These are phyloP conservation scores for Diuraphis noxia DNA, from an alignment of 1,140 invertebrate species.

Conservation along the genomic window DNA sequence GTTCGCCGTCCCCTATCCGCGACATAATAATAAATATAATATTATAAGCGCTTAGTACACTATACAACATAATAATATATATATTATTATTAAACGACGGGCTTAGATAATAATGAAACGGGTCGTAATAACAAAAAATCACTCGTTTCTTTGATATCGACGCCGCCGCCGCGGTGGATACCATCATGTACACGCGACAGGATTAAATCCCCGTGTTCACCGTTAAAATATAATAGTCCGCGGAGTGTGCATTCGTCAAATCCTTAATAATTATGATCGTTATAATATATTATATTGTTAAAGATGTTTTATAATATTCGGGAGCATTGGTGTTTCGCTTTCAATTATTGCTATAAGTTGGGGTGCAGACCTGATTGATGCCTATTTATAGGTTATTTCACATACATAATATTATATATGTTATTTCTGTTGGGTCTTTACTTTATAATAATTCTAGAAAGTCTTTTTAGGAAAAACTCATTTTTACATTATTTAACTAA, in stretches of 20 bases:
- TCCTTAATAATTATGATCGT: background rate
- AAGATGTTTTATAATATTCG: background rate
- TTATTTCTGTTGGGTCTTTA: too few relatives aligned
- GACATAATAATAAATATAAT: slow-evolving; percentile 9
- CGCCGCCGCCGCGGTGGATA: background rate
- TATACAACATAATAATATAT: background rate
- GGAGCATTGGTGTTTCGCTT: background rate
- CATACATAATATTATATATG: too few relatives aligned
- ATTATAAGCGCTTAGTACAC: background rate
- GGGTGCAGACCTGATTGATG: background rate
- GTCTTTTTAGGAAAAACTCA: background rate
- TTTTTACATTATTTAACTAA: background rate
- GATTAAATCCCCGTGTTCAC: background rate
- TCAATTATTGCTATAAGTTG: background rate
- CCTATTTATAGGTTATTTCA: too few relatives aligned
- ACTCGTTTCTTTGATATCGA: background rate
- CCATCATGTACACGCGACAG: background rate
- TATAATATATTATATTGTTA: background rate
- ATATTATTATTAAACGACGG: background rate
- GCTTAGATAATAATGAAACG: background rate
- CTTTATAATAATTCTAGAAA: background rate
- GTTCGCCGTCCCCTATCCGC: background rate
- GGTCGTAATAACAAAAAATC: background rate
- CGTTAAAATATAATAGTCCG: background rate
- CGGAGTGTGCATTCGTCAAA: background rate